Percentiles rank a stretch among this genome's conserved stretches.
Evolutionary conservation across 2,113 vertebrate genomes (phyloP).

Genomic region (Brienomyrus longianalis): DNA sequence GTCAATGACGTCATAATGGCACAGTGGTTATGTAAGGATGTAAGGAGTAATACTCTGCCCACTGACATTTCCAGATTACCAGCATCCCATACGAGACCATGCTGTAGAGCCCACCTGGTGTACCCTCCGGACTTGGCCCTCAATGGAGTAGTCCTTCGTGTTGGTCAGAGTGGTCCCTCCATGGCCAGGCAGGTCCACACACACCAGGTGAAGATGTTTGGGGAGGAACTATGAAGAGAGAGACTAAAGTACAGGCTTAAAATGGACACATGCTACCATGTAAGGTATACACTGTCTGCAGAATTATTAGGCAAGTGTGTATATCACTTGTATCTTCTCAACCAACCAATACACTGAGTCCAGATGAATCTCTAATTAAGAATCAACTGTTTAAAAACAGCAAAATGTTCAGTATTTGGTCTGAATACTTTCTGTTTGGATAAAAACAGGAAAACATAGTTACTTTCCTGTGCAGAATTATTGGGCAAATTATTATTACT

Average conservation of each 20-base stretch:
- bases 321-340: too few relatives aligned
- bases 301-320: too few relatives aligned
- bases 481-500: too few relatives aligned
- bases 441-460: too few relatives aligned
- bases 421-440: too few relatives aligned
- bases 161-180: conserved; percentile 79
- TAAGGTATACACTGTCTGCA: background rate
- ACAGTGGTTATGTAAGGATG: background rate
- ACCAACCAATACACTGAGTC: too few relatives aligned
- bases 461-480: too few relatives aligned
- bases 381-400: too few relatives aligned
- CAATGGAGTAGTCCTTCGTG: conserved; percentile 78
- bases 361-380: too few relatives aligned
- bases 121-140: conserved; percentile 79
- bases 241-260: conserved; percentile 8
- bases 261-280: background rate
- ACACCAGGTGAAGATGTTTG: conserved; percentile 75
- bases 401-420: too few relatives aligned
- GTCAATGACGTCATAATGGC: background rate
- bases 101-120: conserved; percentile 70
- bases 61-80: background rate
- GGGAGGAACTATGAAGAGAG: conserved; percentile 70
- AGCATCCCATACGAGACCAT: background rate
- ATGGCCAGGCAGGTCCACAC: conserved; percentile 92
- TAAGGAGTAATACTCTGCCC: background rate